Percentiles rank a stretch among this genome's conserved stretches.
phyloP scores from a whole-genome alignment of 2,113 vertebrate genomes.

The Alexandromys fortis region DNA sequence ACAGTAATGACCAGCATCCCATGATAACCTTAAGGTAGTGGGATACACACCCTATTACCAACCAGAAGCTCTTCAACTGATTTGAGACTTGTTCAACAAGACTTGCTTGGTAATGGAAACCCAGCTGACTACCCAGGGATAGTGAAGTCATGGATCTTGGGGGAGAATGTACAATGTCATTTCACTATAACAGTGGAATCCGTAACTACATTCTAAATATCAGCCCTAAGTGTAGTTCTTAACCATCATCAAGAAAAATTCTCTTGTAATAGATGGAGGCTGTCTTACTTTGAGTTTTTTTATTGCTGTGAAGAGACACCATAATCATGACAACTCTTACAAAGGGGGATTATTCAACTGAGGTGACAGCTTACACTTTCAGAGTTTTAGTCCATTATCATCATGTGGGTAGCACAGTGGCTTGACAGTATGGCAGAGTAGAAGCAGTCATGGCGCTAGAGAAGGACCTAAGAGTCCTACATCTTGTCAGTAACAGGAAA shows the following conservation, averaged over 20 bases:
- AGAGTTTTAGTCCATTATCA: neutral
- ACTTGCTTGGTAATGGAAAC: neutral
- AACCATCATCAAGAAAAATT: neutral
- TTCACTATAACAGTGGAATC: neutral
- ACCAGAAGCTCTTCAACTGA: neutral
- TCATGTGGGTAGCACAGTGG: neutral
- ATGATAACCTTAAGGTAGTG: no score
- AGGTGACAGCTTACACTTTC: neutral
- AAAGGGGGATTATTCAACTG: neutral
- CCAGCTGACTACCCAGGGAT: neutral
- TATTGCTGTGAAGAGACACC: neutral
- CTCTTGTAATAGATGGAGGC: neutral
- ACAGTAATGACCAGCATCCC: neutral
- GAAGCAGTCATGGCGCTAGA: neutral
- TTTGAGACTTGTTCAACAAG: neutral
- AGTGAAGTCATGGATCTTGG: neutral
- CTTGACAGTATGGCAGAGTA: neutral
- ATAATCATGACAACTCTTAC: neutral
- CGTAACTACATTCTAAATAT: neutral
- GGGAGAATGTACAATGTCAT: neutral
- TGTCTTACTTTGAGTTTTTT: neutral
- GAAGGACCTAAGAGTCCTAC: neutral
- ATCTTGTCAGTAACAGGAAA: neutral
- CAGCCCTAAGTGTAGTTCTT: neutral
- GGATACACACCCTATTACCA: neutral